Evolutionary conservation across 2,888 invertebrate genomes (phyloP).

Genomic region (Thereva unica): DNA sequence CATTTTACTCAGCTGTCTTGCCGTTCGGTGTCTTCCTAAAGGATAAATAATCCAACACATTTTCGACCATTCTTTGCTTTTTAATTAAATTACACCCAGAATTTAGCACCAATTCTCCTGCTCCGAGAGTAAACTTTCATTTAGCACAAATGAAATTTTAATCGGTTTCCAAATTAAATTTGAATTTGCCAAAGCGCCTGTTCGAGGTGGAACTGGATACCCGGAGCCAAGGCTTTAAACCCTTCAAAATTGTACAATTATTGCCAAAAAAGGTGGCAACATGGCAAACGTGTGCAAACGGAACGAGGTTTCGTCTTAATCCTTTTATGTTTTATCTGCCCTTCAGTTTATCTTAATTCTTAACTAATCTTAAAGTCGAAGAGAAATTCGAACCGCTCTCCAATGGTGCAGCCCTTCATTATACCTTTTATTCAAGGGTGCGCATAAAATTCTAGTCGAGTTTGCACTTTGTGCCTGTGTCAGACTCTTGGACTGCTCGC

Average conservation of each 20-base stretch:
- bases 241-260: conserved; percentile 3
- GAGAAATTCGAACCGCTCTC: conserved; percentile 20
- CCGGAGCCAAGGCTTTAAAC: conserved; percentile 2
- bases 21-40: conserved; percentile 18
- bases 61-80: conserved; percentile 34
- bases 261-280: no score
- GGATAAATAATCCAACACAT: conserved; percentile 26
- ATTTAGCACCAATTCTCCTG: conserved; percentile 28
- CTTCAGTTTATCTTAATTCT: conserved; percentile 9
- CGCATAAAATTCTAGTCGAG: conserved; percentile 26
- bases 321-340: background rate
- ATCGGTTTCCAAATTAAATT: conserved; percentile 34
- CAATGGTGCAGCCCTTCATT: conserved; percentile 29
- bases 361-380: conserved; percentile 20
- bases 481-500: conserved; percentile 9
- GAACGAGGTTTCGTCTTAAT: no score
- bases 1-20: conserved; percentile 12
- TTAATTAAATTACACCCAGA: conserved; percentile 34
- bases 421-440: conserved; percentile 24
- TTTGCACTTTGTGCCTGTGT: conserved; percentile 30
- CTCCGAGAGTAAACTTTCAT: conserved; percentile 24
- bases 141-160: conserved; percentile 32
- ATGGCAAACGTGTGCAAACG: no score
- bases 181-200: conserved; percentile 6
- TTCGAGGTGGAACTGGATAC: conserved; percentile 1